Base-by-base conservation (phyloP, 37 sponge, comb jelly and placozoan genomes). In the Ianthella basta region DNA sequence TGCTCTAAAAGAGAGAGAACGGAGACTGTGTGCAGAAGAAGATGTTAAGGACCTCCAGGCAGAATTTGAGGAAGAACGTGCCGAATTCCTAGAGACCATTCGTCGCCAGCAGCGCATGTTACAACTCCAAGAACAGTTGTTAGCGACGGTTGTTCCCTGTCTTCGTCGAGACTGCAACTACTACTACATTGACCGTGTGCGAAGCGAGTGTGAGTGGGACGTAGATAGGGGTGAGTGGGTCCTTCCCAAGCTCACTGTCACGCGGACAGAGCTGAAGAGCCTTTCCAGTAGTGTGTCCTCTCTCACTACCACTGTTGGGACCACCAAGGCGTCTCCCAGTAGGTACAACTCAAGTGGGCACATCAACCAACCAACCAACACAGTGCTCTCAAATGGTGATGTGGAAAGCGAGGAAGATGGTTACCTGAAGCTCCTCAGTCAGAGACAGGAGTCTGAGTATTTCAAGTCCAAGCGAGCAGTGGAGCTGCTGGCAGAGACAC, bases 141-240 rank as follows among this genome's bases (percentile, higher is more conserved):
- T 96, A 56, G 78, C 80, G 10, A 91, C 84, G 18, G 57, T 96
- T 38, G 88, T 89, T 1, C 93, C 95, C 3, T 86, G 86, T 35
- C 72, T 98, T 0, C 72, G 97, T n/a, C 83, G 92, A 20, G 95
- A 96, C 83, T 97, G 99, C 83, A 98, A 98, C 94, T 98, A 98
- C 84, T 92, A 82, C 88, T 95, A 98, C 85, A 80, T 98, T 36
- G 99, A 98, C 50, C 87, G 83, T 60, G 84, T 98, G 40, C 86
- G 67, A 23, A 64, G 55, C 19, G 95, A 95, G 37, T 86, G 87
- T 55, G 68, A 59, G 64, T 98, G 93, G 89, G 80, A 89, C 60
- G 85, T 85, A 32, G 95, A 96, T 19, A 56, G 37, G 15, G 70
- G 73, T 12, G 41, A 91, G 36, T 98, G 95, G 97, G 78, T 80